Conservation (phyloP, 2,888 invertebrate species). For the Dryocosmus kuriphilus region DNA sequence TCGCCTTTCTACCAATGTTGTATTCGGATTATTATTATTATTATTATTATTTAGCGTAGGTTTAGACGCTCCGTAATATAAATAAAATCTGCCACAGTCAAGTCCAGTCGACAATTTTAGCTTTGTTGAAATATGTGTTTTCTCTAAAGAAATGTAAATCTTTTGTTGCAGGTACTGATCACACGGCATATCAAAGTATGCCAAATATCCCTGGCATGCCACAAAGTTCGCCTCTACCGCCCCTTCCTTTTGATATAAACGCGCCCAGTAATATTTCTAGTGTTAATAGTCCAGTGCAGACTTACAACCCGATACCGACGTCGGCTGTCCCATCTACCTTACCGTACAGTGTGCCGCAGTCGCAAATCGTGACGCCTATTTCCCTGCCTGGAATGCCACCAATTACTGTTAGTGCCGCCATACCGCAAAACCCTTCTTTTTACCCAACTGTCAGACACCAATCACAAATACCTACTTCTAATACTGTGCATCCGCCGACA, state of each 20-base stretch:
- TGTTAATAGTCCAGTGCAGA: constrained; percentile 52
- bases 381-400: constrained; percentile 89
- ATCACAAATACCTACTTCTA: constrained; percentile 59
- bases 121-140: too few relatives aligned
- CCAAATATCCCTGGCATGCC: constrained; percentile 76
- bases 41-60: too few relatives aligned
- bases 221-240: constrained; percentile 63
- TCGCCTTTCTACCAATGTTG: too few relatives aligned
- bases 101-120: not conserved
- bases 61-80: too few relatives aligned
- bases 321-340: constrained; percentile 68
- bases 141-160: constrained; percentile 24
- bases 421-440: constrained; percentile 79
- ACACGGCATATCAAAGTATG: constrained; percentile 61
- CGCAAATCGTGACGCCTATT: constrained; percentile 81
- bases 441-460: constrained; percentile 68
- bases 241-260: constrained; percentile 43
- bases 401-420: constrained; percentile 86
- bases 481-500: constrained; percentile 57
- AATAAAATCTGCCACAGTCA: not conserved
- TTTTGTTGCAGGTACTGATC: constrained; percentile 55
- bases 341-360: constrained; percentile 67
- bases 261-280: constrained; percentile 44
- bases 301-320: constrained; percentile 60
- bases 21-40: too few relatives aligned